Percentiles rank a stretch among this genome's conserved stretches.
These are phyloP conservation scores for Onchidella celtica DNA, from an alignment of 2,888 invertebrate species.

Conservation along the genomic window DNA sequence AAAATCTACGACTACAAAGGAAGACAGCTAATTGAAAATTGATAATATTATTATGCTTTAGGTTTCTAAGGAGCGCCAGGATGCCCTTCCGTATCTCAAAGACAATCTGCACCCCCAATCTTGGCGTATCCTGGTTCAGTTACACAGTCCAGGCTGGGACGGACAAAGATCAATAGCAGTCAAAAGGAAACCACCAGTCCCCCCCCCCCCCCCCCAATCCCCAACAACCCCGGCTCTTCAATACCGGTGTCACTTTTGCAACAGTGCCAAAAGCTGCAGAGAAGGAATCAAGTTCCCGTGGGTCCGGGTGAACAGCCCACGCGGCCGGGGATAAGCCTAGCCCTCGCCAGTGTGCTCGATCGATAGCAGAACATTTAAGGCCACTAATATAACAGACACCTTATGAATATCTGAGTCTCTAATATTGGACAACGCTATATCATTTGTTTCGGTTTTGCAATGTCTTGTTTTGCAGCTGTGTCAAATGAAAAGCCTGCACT, in stretches of 20 bases:
- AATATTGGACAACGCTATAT: too few species aligned
- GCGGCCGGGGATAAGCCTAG: background rate
- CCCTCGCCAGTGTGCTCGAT: background rate
- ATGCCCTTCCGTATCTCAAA: too few species aligned
- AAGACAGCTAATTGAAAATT: too few species aligned
- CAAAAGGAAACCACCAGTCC: background rate
- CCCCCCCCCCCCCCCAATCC: background rate
- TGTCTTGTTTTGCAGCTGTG: too few species aligned
- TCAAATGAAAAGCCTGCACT: too few species aligned
- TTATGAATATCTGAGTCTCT: background rate
- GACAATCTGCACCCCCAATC: background rate
- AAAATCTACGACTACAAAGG: too few species aligned
- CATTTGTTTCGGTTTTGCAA: background rate
- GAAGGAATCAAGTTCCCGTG: background rate
- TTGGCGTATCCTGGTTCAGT: background rate
- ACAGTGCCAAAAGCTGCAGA: background rate
- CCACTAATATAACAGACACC: background rate
- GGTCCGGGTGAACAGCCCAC: background rate
- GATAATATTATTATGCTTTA: too few species aligned
- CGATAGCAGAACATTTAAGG: background rate
- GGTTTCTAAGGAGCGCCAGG: too few species aligned
- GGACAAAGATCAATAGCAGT: background rate
- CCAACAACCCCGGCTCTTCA: too few species aligned
- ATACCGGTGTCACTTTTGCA: constrained; percentile 2
- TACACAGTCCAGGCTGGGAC: background rate